Conservation (phyloP, 2,888 invertebrate species). For the Leptopilina drosophilae region DNA sequence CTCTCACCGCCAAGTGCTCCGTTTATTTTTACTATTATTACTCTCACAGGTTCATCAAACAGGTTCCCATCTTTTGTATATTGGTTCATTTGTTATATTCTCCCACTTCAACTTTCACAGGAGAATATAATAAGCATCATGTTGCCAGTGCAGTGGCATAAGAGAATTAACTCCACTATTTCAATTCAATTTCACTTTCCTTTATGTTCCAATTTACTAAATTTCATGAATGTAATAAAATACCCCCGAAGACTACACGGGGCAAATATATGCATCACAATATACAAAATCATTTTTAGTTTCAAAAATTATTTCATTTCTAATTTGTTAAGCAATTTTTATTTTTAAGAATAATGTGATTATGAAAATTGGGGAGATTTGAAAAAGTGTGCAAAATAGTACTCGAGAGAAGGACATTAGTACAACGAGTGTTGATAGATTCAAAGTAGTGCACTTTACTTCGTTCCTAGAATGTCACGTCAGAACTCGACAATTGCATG, state of each 20-base stretch:
- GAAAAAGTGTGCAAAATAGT: neutral
- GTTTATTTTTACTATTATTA: slow-evolving; percentile 62
- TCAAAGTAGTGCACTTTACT: slow-evolving; percentile 9
- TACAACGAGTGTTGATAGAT: neutral
- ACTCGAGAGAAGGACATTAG: neutral
- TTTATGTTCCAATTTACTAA: neutral
- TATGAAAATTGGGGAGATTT: neutral
- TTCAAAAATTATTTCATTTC: too few species aligned
- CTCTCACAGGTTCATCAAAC: slow-evolving; percentile 63
- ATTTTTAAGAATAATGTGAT: neutral
- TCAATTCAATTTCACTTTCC: neutral
- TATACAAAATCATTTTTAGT: too few species aligned
- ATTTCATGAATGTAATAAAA: neutral
- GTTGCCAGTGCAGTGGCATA: neutral
- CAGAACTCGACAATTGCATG: slow-evolving; percentile 18
- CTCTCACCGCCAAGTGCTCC: slow-evolving; percentile 56
- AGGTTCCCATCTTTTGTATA: slow-evolving; percentile 57
- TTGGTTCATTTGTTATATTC: slow-evolving; percentile 32
- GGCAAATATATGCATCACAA: too few species aligned
- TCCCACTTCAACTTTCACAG: slow-evolving; percentile 27
- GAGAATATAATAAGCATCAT: slow-evolving; percentile 8
- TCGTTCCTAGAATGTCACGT: slow-evolving; percentile 12
- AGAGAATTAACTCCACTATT: neutral
- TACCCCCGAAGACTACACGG: too few species aligned
- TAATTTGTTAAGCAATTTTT: neutral